Conservation (phyloP, 2,797 vertebrate genomes). For the Phyllotis vaccarum region DNA sequence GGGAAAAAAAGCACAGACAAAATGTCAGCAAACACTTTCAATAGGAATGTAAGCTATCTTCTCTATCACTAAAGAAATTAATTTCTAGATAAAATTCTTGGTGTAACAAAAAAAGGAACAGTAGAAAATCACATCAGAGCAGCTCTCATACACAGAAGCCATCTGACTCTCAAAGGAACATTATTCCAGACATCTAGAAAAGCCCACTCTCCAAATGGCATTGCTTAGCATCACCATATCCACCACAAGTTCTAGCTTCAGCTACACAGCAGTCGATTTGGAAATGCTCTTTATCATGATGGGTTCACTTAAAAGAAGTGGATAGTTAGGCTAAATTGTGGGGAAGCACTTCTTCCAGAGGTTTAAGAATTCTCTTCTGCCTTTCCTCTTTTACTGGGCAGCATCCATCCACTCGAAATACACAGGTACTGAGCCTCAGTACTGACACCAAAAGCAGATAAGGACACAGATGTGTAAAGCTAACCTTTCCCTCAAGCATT, state of each 20-base stretch:
- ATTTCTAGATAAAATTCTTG: constrained; percentile 52
- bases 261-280: not conserved
- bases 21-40: not conserved
- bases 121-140: not conserved
- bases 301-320: not conserved
- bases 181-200: not conserved
- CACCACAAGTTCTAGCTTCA: not conserved
- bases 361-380: not conserved
- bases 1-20: not conserved
- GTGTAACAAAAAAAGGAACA: not conserved
- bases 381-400: not conserved
- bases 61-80: constrained; percentile 32
- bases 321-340: not conserved
- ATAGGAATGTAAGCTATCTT: not conserved
- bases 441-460: not conserved
- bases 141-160: not conserved
- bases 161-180: not conserved
- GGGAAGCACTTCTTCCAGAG: not conserved
- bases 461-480: not conserved
- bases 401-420: not conserved
- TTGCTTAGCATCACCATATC: not conserved
- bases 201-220: not conserved
- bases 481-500: not conserved
- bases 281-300: not conserved
- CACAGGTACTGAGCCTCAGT: not conserved